Conservation (phyloP, 1,140 invertebrate genomes). For the Drosophila prosaltans region DNA sequence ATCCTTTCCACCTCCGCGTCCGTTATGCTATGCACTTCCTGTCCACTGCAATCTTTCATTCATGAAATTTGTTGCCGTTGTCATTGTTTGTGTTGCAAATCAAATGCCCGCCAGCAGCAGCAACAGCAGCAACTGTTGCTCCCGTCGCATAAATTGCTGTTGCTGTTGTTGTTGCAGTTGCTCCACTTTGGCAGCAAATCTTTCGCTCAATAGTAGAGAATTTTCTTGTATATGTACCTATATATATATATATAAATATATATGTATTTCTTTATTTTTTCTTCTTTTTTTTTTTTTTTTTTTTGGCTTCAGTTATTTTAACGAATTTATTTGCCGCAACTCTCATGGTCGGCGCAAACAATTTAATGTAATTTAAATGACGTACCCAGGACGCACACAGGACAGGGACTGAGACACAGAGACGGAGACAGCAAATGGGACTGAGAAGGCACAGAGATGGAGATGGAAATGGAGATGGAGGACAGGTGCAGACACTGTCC, state of each 20-base stretch:
- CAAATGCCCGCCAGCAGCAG: constrained; percentile 74
- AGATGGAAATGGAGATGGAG: constrained; percentile 21
- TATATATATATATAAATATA: constrained; percentile 2
- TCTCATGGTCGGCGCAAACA: constrained; percentile 81
- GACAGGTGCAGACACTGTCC: constrained; percentile 53
- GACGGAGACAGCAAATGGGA: not conserved
- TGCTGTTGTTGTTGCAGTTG: constrained; percentile 30
- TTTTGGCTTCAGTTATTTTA: constrained; percentile 78
- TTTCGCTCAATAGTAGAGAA: constrained; percentile 29
- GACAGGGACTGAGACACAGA: constrained; percentile 47
- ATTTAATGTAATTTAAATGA: constrained; percentile 83
- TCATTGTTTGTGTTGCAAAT: constrained; percentile 82
- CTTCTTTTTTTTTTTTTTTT: constrained; percentile 52
- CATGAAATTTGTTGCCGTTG: constrained; percentile 82
- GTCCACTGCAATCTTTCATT: constrained; percentile 78
- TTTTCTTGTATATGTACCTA: not conserved
- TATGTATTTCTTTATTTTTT: constrained; percentile 16
- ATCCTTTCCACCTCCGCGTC: constrained; percentile 82
- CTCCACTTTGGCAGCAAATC: constrained; percentile 76
- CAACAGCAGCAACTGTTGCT: constrained; percentile 25
- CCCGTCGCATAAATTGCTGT: constrained; percentile 72
- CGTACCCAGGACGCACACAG: constrained; percentile 71
- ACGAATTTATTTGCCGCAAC: constrained; percentile 82
- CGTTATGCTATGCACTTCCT: constrained; percentile 81
- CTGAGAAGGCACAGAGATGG: constrained; percentile 6